Evolutionary conservation across 2,797 vertebrate species (phyloP).

Genomic region (Loris lydekkerianus): DNA sequence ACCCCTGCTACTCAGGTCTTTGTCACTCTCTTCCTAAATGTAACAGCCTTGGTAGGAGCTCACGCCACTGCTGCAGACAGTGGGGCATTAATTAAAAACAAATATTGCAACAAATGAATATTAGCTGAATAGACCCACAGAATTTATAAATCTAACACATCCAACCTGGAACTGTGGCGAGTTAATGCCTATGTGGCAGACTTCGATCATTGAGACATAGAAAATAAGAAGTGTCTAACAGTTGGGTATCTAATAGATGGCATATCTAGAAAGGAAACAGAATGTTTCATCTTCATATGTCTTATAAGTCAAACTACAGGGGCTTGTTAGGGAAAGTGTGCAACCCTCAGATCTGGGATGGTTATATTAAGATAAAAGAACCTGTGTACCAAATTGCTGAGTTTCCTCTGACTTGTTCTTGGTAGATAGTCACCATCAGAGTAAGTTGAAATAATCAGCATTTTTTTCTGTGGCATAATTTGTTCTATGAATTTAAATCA

Average conservation of each 20-base stretch:
- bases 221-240: not conserved
- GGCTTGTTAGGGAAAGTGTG: not conserved
- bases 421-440: not conserved
- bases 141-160: not conserved
- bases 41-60: not conserved
- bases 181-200: not conserved
- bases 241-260: no score
- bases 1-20: not conserved
- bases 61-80: not conserved
- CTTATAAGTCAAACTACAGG: not conserved
- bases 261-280: not conserved
- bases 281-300: not conserved
- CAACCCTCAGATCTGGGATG: not conserved
- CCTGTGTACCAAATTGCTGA: not conserved
- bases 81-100: not conserved
- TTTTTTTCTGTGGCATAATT: not conserved
- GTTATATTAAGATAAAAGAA: not conserved
- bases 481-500: constrained; percentile 39
- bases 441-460: not conserved
- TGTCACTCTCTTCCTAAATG: not conserved
- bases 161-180: not conserved
- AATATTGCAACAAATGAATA: not conserved
- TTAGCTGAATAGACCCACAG: not conserved
- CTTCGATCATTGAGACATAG: not conserved
- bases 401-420: not conserved